Evolutionary conservation across 2,888 invertebrate genomes (phyloP).

Genomic region (Thelaira solivaga): DNA sequence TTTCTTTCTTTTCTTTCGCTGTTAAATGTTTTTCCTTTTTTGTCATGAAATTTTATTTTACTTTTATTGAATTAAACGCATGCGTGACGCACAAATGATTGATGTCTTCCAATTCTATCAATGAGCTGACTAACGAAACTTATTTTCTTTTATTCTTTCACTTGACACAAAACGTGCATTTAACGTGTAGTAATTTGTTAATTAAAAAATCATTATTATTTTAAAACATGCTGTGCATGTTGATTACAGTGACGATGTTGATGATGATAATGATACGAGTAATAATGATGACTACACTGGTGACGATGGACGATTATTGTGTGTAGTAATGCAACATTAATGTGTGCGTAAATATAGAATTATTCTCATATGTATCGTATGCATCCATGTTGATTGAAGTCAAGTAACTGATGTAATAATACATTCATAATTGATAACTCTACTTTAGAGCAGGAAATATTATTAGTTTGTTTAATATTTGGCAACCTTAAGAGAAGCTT

Average conservation of each 20-base stretch:
- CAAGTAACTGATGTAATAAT: conserved; percentile 19
- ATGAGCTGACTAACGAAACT: conserved; percentile 17
- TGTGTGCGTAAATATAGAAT: conserved; percentile 28
- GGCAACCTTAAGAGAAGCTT: neutral
- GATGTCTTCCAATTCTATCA: conserved; percentile 40
- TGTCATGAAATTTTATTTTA: neutral
- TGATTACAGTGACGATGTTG: neutral
- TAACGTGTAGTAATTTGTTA: conserved; percentile 61
- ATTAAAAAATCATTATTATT: conserved; percentile 58
- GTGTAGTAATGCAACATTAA: conserved; percentile 30
- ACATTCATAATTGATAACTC: neutral
- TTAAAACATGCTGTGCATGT: conserved; percentile 38
- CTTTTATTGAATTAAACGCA: conserved; percentile 19
- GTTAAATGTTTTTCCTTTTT: too few relatives aligned
- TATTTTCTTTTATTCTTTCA: neutral
- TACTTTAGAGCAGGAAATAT: neutral
- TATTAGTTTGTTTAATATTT: neutral
- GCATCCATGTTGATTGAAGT: neutral
- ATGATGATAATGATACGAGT: conserved; percentile 1
- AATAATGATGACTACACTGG: conserved; percentile 14
- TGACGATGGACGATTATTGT: conserved; percentile 27
- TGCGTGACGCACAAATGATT: conserved; percentile 53
- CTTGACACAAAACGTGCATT: conserved; percentile 46
- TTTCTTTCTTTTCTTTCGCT: too few relatives aligned
- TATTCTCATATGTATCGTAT: too few relatives aligned